A percentile compares a stretch with the other conserved stretches of the same genome.
These are phyloP conservation scores for Cepphus grylle DNA, from an alignment of 2,113 vertebrate genomes.

Conservation along the genomic window DNA sequence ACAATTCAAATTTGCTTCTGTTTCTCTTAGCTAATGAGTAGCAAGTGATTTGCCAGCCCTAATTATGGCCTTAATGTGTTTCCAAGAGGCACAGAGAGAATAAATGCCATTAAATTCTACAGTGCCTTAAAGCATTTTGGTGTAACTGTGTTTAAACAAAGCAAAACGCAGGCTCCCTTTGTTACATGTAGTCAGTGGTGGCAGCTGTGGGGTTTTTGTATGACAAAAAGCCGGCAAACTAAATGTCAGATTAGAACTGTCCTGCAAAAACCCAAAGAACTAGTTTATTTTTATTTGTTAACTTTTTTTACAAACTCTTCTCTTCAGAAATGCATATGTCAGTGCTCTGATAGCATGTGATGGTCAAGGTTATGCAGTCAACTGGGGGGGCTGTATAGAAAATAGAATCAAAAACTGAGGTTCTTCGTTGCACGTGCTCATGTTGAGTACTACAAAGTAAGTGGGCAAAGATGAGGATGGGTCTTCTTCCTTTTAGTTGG, in stretches of 20 bases:
- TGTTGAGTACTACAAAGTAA: neutral
- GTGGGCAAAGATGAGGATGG: neutral
- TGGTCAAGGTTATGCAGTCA: neutral
- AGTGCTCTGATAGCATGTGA: neutral
- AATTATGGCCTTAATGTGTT: constrained; percentile 12
- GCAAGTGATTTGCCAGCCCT: constrained; percentile 11
- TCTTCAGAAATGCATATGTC: neutral
- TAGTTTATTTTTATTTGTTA: neutral
- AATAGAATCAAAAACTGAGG: neutral
- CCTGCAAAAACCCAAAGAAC: neutral
- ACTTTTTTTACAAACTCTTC: neutral
- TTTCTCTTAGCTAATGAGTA: constrained; percentile 16
- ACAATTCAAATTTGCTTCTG: neutral
- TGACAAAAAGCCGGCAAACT: neutral
- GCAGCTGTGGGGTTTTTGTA: neutral
- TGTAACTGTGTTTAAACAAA: neutral
- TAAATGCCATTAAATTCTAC: neutral
- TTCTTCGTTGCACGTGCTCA: neutral
- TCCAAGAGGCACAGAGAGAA: constrained; percentile 1
- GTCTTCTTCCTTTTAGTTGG: neutral
- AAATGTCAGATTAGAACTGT: neutral
- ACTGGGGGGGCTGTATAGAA: neutral
- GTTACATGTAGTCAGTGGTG: neutral
- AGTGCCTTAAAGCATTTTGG: neutral
- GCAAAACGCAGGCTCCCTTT: neutral